phyloP scores from a whole-genome alignment of 2,888 invertebrate genomes.

The Leptopilina drosophilae region DNA sequence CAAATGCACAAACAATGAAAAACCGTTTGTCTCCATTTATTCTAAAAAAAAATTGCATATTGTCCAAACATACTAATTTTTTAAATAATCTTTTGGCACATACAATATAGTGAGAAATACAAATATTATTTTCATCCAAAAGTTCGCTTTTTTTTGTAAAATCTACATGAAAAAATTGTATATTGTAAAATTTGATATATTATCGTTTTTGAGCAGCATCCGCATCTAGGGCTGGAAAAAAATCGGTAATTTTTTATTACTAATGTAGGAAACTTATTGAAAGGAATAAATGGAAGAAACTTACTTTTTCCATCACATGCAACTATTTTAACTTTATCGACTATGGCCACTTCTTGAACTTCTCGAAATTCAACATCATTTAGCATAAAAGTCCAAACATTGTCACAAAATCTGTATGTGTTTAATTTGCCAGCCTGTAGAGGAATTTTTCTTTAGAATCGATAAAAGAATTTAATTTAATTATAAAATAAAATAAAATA shows the following conservation, averaged over 20 bases:
- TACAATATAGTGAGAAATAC: constrained; percentile 23
- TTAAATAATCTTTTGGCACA: constrained; percentile 24
- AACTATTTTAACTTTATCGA: constrained; percentile 97
- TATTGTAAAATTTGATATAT: constrained; percentile 50
- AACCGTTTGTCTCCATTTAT: background rate
- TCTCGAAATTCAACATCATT: constrained; percentile 98
- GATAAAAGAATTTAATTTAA: background rate
- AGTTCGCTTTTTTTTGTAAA: constrained; percentile 8
- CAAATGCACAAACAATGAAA: background rate
- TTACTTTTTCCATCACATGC: constrained; percentile 97
- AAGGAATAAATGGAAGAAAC: constrained; percentile 68
- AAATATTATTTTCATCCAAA: constrained; percentile 30
- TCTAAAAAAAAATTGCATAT: background rate
- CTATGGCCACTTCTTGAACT: constrained; percentile 93
- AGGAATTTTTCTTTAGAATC: constrained; percentile 11
- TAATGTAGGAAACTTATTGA: background rate
- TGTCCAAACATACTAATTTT: background rate
- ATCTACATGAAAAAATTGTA: background rate
- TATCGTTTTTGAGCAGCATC: constrained; percentile 72
- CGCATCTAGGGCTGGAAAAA: constrained; percentile 69
- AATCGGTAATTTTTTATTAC: constrained; percentile 30
- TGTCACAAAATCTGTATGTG: constrained; percentile 98
- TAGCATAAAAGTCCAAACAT: constrained; percentile 99
- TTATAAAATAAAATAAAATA: background rate
- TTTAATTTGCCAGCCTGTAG: constrained; percentile 86